phyloP scores from a whole-genome alignment of 1,140 invertebrate species.

The Drosophila tani region DNA sequence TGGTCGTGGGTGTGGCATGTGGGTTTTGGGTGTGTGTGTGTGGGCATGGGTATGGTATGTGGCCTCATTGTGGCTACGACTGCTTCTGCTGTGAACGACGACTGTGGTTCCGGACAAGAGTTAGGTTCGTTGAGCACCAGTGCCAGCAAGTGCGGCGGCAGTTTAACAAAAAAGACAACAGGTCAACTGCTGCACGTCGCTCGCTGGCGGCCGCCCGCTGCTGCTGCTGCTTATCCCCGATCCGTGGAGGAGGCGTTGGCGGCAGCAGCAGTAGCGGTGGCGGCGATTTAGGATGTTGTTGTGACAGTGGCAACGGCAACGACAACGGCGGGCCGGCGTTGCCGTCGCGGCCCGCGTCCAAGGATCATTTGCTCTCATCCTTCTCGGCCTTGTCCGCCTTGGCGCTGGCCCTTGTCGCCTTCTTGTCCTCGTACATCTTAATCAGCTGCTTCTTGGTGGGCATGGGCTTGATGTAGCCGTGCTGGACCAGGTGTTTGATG shows the following conservation, averaged over 20 bases:
- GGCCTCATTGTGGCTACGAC: constrained; percentile 14
- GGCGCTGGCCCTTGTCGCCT: constrained; percentile 77
- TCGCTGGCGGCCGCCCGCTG: constrained; percentile 24
- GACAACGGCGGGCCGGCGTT: constrained; percentile 16
- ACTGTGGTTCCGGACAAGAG: constrained; percentile 37
- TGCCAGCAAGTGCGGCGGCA: constrained; percentile 34
- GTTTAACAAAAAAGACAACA: constrained; percentile 69
- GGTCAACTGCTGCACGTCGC: constrained; percentile 51
- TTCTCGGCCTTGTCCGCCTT: constrained; percentile 63
- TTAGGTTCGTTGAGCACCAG: constrained; percentile 47
- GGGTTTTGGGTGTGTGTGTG: not conserved
- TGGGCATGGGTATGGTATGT: constrained; percentile 8
- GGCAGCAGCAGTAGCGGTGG: not conserved
- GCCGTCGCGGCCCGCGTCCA: constrained; percentile 7
- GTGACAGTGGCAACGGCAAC: constrained; percentile 27
- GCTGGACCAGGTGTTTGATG: constrained; percentile 88
- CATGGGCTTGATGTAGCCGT: constrained; percentile 89
- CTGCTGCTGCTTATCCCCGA: constrained; percentile 23
- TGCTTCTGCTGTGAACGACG: constrained; percentile 30
- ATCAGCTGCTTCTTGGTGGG: constrained; percentile 86
- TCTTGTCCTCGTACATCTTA: constrained; percentile 86
- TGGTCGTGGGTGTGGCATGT: constrained; percentile 2
- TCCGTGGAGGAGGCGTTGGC: not conserved
- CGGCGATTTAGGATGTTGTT: constrained; percentile 9
- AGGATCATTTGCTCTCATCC: constrained; percentile 67